phyloP scores from a whole-genome alignment of 2,888 invertebrate genomes.

The Mechanitis mazaeus region DNA sequence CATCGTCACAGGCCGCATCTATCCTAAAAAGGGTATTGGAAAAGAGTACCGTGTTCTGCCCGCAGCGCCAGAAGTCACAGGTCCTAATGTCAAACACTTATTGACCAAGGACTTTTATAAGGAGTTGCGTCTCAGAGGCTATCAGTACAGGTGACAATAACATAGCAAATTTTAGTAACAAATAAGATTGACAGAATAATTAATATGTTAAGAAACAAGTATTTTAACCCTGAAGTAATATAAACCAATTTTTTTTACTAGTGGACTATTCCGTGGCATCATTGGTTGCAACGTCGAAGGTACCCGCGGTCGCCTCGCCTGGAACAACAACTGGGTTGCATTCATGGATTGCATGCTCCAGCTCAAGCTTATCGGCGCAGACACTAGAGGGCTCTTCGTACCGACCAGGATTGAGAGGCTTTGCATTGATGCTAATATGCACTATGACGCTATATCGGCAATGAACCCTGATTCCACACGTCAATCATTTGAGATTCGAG shows the following conservation, averaged over 20 bases:
- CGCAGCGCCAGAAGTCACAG: slow-evolving; percentile 50
- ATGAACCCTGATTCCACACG: slow-evolving; percentile 64
- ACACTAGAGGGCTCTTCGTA: slow-evolving; percentile 82
- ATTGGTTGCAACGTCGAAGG: slow-evolving; percentile 71
- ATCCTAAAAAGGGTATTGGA: slow-evolving; percentile 74
- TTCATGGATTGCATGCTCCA: slow-evolving; percentile 95
- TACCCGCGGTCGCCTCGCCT: slow-evolving; percentile 73
- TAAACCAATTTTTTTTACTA: slow-evolving; percentile 39
- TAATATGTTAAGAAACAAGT: not conserved
- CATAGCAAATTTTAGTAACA: not conserved
- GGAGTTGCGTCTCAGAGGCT: slow-evolving; percentile 82
- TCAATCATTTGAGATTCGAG: slow-evolving; percentile 65
- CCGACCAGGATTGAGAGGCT: slow-evolving; percentile 85
- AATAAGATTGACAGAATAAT: slow-evolving; percentile 29
- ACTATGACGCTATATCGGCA: slow-evolving; percentile 68
- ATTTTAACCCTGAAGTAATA: not conserved
- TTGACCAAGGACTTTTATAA: slow-evolving; percentile 81
- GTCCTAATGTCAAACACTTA: slow-evolving; percentile 69
- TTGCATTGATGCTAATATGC: slow-evolving; percentile 80
- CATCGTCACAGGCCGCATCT: slow-evolving; percentile 83
- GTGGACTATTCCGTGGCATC: slow-evolving; percentile 78
- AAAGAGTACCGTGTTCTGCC: slow-evolving; percentile 72
- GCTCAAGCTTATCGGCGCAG: slow-evolving; percentile 82
- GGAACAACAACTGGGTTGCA: slow-evolving; percentile 91
- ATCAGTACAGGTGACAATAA: slow-evolving; percentile 74